A percentile compares a stretch with the other conserved stretches of the same genome.
These are phyloP conservation scores for Melanostoma scalare DNA, from an alignment of 2,888 invertebrate genomes.

Conservation along the genomic window DNA sequence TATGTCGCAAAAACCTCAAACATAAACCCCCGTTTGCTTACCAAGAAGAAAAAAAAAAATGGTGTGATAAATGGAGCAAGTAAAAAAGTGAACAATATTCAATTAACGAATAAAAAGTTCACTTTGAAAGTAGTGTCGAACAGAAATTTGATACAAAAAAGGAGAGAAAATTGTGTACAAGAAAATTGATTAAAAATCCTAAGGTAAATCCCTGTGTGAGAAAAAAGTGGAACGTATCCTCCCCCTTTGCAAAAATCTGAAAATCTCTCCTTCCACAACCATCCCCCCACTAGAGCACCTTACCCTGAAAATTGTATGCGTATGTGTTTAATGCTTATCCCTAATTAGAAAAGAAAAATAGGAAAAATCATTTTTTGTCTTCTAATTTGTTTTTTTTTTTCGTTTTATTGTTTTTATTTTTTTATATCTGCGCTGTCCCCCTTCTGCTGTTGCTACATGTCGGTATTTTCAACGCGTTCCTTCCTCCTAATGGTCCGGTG, in stretches of 20 bases:
- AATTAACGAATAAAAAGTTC: conserved; percentile 3
- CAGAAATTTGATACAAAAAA: conserved; percentile 11
- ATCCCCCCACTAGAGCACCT: conserved; percentile 46
- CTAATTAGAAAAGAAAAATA: conserved; percentile 64
- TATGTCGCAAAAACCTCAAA: conserved; percentile 32
- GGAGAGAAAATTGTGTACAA: conserved; percentile 26
- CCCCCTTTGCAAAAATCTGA: conserved; percentile 62
- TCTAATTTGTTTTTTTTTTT: conserved; percentile 58
- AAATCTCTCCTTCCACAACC: conserved; percentile 22
- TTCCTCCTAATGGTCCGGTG: conserved; percentile 15
- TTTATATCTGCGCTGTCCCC: conserved; percentile 32
- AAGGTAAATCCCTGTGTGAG: conserved; percentile 17
- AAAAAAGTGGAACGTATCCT: conserved; percentile 69
- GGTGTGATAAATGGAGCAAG: conserved; percentile 34
- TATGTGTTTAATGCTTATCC: conserved; percentile 52
- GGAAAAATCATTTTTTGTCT: conserved; percentile 24
- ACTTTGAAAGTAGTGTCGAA: conserved; percentile 23
- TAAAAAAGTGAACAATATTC: conserved; percentile 7
- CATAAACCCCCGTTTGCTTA: conserved; percentile 3
- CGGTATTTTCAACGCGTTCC: neutral
- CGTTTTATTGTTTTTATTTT: conserved; percentile 37
- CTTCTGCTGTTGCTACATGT: conserved; percentile 10
- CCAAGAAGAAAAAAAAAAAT: conserved; percentile 19
- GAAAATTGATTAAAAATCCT: conserved; percentile 34
- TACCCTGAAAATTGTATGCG: conserved; percentile 45